Conservation (phyloP, 2,888 invertebrate genomes). For the Lasioglossum morio region DNA sequence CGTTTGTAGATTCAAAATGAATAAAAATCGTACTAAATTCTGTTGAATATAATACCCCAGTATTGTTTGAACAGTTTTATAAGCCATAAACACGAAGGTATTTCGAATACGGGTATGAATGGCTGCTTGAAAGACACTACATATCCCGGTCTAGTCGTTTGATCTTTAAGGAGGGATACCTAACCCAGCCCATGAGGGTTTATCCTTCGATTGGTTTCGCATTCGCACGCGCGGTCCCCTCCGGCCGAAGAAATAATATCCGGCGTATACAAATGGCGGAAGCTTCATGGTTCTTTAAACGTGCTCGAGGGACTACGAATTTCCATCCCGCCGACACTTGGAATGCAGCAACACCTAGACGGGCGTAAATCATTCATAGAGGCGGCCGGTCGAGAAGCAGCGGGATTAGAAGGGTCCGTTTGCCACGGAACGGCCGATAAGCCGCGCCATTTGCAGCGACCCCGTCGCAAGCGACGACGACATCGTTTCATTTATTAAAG, state of each 20-base stretch:
- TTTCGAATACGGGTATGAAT: no score
- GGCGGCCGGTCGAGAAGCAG: constrained; percentile 12
- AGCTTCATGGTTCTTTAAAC: constrained; percentile 1
- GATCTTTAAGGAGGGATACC: no score
- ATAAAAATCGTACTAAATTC: no score
- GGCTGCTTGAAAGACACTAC: no score
- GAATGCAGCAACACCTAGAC: constrained; percentile 28
- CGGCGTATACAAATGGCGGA: constrained; percentile 10
- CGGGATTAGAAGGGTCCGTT: constrained; percentile 45
- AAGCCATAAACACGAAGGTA: no score
- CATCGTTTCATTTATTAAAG: constrained; percentile 46
- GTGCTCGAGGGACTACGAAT: constrained; percentile 30
- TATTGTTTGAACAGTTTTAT: no score
- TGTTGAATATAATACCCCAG: no score
- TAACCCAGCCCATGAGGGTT: no score
- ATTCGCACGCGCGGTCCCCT: no score
- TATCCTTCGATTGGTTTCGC: no score
- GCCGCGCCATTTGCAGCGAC: constrained; percentile 45
- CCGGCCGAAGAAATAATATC: background rate
- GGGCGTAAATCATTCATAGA: constrained; percentile 53
- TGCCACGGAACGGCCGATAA: constrained; percentile 49
- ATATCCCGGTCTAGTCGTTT: no score
- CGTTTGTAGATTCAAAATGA: no score
- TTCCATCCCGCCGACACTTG: constrained; percentile 52
- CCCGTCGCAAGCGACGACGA: constrained; percentile 5